A percentile compares a stretch with the other conserved stretches of the same genome.
Evolutionary conservation across 2,888 invertebrate species (phyloP).

Genomic region (Busseola fusca): DNA sequence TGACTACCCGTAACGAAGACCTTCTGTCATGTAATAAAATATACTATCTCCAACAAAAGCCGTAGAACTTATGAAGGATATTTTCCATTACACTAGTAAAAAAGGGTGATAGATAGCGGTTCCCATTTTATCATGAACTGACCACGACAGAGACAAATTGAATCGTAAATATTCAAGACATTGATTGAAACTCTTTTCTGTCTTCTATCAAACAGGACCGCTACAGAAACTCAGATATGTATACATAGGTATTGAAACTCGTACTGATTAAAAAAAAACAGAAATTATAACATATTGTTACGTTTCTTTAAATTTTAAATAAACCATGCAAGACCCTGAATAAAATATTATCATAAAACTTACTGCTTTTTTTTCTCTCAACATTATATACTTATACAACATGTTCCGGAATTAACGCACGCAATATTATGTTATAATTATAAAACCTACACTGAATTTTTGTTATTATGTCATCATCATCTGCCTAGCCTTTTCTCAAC

Average conservation of each 20-base stretch:
- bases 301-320: background rate
- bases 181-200: constrained; percentile 35
- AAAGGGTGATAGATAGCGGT: background rate
- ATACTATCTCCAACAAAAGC: background rate
- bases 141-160: constrained; percentile 39
- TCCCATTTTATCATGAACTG: constrained; percentile 10
- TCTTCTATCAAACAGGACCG: constrained; percentile 2
- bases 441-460: background rate
- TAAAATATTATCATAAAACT: background rate
- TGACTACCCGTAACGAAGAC: background rate
- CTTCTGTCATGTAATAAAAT: background rate
- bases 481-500: no score
- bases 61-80: background rate
- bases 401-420: background rate
- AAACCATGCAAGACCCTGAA: background rate
- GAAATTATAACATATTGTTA: background rate
- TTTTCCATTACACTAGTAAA: constrained; percentile 9
- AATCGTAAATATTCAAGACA: constrained; percentile 36
- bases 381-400: background rate
- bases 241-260: background rate
- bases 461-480: no score
- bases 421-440: no score
- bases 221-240: background rate
- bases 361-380: background rate
- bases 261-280: background rate